Evolutionary conservation across 2,113 vertebrate genomes (phyloP), one percentile per base, ranked within the genome.

Genomic region (Malaclemys terrapin): DNA sequence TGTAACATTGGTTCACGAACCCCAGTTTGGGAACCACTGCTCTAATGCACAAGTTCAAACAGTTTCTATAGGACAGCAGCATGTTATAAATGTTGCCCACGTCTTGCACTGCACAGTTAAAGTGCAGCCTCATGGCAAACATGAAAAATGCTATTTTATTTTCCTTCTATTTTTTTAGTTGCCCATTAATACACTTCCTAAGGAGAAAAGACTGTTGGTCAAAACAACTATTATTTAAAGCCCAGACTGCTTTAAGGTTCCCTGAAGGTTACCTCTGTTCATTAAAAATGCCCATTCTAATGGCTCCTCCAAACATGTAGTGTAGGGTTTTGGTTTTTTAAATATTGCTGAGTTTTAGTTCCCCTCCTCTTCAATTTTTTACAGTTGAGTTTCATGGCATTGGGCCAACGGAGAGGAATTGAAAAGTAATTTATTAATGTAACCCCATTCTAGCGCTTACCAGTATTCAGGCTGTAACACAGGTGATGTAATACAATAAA

Each of bases 151-250:
- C 49, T 80, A 59, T 84, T 89, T 76, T 24, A 10, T 94, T 96
- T 94, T 91, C 81, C 85, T 83, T 76, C 62, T 57, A 83, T 65
- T 92, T 96, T 92, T 53, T 95, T 81, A 42, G 82, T 95, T 96
- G 89, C 78, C 84, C 92, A 10, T 75, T 95, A 89, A 84, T 88
- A 57, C 29, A 31, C 89, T 96, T 84, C 84, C 45, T 80, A 25
- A 84, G 16, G 31, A 35, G 88, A 76, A 72, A 80, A 31, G 2
- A 0, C 1, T 57, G 20, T 84, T 76, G 42, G 9, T 87, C 54
- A 95, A 89, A 96, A 80, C 86, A 12, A 17, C 79, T 91, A 53
- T 35, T 10, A 49, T 89, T 91, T 90, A 91, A 94, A 95, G 38
- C 54, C 45, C 25, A 27, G 56, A 22, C 52, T 84, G 87, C 95